Evolutionary conservation across 2,888 invertebrate species (phyloP).

Genomic region (Eupithecia centaureata): DNA sequence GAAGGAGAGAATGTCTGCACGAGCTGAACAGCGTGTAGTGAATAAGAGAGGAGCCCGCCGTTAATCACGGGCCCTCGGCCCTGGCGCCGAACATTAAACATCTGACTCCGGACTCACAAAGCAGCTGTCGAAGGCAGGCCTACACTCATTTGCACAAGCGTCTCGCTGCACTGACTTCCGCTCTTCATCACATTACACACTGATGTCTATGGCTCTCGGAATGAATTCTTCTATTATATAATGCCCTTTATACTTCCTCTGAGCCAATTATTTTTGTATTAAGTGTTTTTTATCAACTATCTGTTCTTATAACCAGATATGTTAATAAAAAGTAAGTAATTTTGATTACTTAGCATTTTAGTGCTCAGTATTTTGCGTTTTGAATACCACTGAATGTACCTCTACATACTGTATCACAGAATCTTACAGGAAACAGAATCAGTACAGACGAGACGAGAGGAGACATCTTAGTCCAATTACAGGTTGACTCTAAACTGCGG

Average conservation of each 20-base stretch:
- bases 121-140: conserved; percentile 4
- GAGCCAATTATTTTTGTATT: too few species aligned
- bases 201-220: neutral
- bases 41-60: conserved; percentile 1
- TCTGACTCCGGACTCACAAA: conserved; percentile 18
- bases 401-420: too few species aligned
- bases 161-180: neutral
- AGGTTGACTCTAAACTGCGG: neutral
- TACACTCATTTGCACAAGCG: conserved; percentile 1
- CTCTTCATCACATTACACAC: neutral
- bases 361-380: neutral
- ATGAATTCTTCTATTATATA: too few species aligned
- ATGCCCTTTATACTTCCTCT: too few species aligned
- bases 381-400: neutral
- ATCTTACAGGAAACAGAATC: neutral
- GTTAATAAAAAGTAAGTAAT: neutral
- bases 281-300: too few species aligned
- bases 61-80: conserved; percentile 20
- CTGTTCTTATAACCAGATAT: too few species aligned
- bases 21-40: neutral
- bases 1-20: neutral
- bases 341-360: neutral
- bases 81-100: conserved; percentile 35
- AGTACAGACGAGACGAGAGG: neutral
- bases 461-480: neutral